A percentile compares a stretch with the other conserved stretches of the same genome.
Conservation (phyloP, 2,797 vertebrate species). For the Streptopelia turtur region DNA sequence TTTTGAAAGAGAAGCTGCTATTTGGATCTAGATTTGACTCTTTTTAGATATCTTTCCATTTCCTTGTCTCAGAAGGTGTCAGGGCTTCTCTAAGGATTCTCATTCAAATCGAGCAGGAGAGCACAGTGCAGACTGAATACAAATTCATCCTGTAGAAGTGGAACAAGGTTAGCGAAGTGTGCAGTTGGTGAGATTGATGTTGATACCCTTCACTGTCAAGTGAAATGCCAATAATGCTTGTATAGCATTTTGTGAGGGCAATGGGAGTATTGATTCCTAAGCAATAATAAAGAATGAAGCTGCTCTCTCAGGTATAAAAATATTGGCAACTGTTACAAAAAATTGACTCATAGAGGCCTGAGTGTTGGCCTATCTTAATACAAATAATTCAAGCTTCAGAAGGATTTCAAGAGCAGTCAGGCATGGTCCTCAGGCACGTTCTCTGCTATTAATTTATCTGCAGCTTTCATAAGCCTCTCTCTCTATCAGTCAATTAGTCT, state of each 20-base stretch:
- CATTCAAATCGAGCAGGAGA: conserved; percentile 68
- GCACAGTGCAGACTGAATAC: conserved; percentile 63
- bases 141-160: conserved; percentile 67
- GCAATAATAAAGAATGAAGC: conserved; percentile 89
- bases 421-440: conserved; percentile 72
- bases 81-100: conserved; percentile 49
- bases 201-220: conserved; percentile 91
- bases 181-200: conserved; percentile 87
- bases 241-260: conserved; percentile 95
- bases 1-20: background rate
- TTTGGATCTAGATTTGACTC: background rate
- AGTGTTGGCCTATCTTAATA: conserved; percentile 83
- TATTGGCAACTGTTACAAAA: conserved; percentile 88
- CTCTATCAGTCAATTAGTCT: conserved; percentile 73
- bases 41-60: conserved; percentile 26
- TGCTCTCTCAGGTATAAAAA: conserved; percentile 87
- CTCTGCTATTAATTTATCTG: conserved; percentile 79
- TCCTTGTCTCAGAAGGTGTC: conserved; percentile 37
- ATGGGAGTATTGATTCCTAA: conserved; percentile 91
- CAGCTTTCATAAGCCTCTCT: conserved; percentile 71
- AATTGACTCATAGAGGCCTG: conserved; percentile 81
- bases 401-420: conserved; percentile 79
- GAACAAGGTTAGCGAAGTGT: conserved; percentile 78
- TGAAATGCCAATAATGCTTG: conserved; percentile 95
- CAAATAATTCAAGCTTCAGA: conserved; percentile 83